phyloP scores from a whole-genome alignment of 2,888 invertebrate genomes.

The Dicyrtoma fusca region DNA sequence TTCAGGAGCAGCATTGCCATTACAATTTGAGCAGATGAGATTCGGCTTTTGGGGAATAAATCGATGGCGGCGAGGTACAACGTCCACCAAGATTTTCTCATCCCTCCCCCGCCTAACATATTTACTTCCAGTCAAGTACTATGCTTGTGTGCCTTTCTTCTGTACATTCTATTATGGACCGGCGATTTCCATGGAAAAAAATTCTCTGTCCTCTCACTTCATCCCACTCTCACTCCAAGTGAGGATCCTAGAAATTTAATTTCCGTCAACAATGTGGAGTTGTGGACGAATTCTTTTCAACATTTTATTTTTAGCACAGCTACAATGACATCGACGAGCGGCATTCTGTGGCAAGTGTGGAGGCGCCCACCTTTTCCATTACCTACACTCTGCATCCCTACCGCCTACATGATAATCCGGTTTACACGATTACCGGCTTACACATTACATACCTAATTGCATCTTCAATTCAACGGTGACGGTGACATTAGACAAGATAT shows the following conservation, averaged over 20 bases:
- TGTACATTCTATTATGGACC: slow-evolving; percentile 15
- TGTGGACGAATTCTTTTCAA: no score
- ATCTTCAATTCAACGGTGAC: no score
- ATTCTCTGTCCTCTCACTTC: not conserved
- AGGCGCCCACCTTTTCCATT: no score
- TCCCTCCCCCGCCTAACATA: slow-evolving; percentile 18
- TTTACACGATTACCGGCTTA: no score
- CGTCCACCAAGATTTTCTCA: slow-evolving; percentile 22
- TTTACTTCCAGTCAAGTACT: slow-evolving; percentile 14
- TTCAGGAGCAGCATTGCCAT: slow-evolving; percentile 18
- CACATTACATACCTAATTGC: no score
- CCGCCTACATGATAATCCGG: no score
- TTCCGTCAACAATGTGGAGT: no score
- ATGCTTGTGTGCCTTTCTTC: not conserved
- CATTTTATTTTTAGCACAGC: no score
- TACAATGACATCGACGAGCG: no score
- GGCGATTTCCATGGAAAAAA: not conserved
- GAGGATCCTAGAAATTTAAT: not conserved
- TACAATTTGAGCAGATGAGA: slow-evolving; percentile 34
- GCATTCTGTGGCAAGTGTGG: no score
- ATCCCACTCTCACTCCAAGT: not conserved
- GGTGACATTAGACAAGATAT: no score
- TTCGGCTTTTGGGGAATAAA: slow-evolving; percentile 33
- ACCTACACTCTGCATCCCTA: no score
- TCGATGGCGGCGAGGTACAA: slow-evolving; percentile 27